Conservation (phyloP, 1,140 invertebrate species). For the Medauroidea extradentata region DNA sequence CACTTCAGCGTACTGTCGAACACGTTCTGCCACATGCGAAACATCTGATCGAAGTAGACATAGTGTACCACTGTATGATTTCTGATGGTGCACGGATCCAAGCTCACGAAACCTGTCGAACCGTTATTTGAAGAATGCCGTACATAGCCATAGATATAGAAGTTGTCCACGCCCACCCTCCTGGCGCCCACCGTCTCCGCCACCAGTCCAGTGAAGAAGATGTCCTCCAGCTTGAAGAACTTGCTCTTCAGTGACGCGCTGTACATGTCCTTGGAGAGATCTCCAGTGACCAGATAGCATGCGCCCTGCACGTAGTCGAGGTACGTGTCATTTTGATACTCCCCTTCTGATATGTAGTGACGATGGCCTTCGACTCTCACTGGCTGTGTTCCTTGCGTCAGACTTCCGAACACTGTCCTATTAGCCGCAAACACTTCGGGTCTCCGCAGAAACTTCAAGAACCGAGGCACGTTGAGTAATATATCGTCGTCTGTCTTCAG, state of each 20-base stretch:
- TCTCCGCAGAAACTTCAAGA: slow-evolving; percentile 64
- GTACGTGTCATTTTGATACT: slow-evolving; percentile 66
- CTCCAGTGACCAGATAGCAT: slow-evolving; percentile 72
- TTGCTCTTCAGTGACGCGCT: slow-evolving; percentile 60
- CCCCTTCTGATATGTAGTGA: slow-evolving; percentile 71
- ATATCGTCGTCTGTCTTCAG: slow-evolving; percentile 90
- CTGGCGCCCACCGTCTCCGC: slow-evolving; percentile 66
- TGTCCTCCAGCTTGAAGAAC: slow-evolving; percentile 84
- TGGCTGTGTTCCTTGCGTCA: slow-evolving; percentile 80
- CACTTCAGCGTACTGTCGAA: too few relatives aligned
- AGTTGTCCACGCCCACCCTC: too few relatives aligned
- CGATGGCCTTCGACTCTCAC: slow-evolving; percentile 78
- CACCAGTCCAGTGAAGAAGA: slow-evolving; percentile 82
- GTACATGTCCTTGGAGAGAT: slow-evolving; percentile 63
- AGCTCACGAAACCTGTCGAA: too few relatives aligned
- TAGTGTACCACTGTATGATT: too few relatives aligned
- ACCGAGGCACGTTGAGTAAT: slow-evolving; percentile 79
- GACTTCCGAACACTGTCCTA: slow-evolving; percentile 69
- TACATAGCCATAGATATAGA: too few relatives aligned
- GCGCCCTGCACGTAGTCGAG: slow-evolving; percentile 84
- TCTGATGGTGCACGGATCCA: too few relatives aligned
- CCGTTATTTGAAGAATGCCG: too few relatives aligned
- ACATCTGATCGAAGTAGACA: too few relatives aligned
- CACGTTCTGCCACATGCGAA: too few relatives aligned
- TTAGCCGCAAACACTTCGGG: slow-evolving; percentile 61